Evolutionary conservation across 2,113 vertebrate genomes (phyloP).

Genomic region (Thalassarche chlororhynchos): DNA sequence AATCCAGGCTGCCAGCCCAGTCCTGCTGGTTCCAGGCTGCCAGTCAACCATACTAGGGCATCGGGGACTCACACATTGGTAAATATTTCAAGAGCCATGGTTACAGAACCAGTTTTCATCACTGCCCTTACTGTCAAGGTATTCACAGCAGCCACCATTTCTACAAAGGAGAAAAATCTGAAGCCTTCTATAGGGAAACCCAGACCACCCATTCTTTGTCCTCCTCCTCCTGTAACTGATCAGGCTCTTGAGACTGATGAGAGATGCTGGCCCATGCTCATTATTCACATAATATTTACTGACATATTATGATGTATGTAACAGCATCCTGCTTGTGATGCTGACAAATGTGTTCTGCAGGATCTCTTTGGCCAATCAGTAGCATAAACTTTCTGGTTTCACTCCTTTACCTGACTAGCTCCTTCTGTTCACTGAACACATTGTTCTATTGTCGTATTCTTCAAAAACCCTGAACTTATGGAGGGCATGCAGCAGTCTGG

Average conservation of each 20-base stretch:
- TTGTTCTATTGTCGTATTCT: neutral
- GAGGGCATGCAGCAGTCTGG: neutral
- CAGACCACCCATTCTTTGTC: neutral
- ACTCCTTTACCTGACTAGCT: neutral
- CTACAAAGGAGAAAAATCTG: neutral
- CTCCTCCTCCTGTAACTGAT: neutral
- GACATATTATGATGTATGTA: neutral
- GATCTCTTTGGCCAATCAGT: neutral
- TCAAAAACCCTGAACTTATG: neutral
- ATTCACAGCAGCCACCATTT: neutral
- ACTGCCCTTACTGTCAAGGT: neutral
- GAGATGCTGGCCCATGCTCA: neutral
- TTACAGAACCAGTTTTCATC: neutral
- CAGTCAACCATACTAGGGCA: neutral
- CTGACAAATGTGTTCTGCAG: neutral
- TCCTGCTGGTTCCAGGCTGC: neutral
- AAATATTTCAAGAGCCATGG: neutral
- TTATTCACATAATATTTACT: neutral
- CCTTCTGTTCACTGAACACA: neutral
- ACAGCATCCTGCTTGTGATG: neutral
- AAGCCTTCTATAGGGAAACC: neutral
- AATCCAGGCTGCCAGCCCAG: neutral
- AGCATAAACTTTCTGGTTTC: neutral
- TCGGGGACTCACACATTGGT: accelerated
- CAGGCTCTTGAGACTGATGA: neutral